A percentile compares a stretch with the other conserved stretches of the same genome.
Conservation (phyloP, 2,113 vertebrate species). For the Ceyx margarethae region DNA sequence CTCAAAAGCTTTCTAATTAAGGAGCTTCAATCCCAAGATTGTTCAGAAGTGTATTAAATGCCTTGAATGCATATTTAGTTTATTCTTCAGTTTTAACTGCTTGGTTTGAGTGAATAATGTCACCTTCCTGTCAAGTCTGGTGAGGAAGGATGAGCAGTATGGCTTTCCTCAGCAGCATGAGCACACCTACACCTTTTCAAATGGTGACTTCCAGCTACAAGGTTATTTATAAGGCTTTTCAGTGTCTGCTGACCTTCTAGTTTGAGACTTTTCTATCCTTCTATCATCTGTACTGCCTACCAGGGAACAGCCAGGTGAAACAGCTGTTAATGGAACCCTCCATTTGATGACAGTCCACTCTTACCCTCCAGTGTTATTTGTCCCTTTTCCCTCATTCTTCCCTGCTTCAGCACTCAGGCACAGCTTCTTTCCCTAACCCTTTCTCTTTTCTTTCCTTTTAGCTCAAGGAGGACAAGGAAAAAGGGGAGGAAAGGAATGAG, state of each 20-base stretch:
- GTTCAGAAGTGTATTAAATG: not conserved
- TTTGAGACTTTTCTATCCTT: not conserved
- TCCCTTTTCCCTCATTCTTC: not conserved
- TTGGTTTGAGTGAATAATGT: not conserved
- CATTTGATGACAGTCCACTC: not conserved
- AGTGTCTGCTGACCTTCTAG: not conserved
- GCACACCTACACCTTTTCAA: not conserved
- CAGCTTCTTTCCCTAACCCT: not conserved
- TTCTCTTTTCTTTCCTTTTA: not conserved
- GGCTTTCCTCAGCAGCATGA: not conserved
- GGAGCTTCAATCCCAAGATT: not conserved
- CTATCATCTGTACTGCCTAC: fast-evolving
- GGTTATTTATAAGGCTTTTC: not conserved
- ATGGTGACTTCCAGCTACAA: not conserved
- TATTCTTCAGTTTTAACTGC: not conserved
- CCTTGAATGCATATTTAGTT: not conserved
- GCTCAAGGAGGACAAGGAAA: not conserved
- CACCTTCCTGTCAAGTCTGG: not conserved
- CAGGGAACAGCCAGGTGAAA: not conserved
- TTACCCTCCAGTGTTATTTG: not conserved
- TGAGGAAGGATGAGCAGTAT: not conserved
- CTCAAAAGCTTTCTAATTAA: slow-evolving; percentile 16
- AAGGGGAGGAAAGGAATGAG: not conserved
- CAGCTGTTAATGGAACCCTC: not conserved
- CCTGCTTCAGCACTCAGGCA: not conserved